These are phyloP conservation scores for Passer montanus DNA, from an alignment of 2,113 vertebrate genomes.

Conservation along the genomic window DNA sequence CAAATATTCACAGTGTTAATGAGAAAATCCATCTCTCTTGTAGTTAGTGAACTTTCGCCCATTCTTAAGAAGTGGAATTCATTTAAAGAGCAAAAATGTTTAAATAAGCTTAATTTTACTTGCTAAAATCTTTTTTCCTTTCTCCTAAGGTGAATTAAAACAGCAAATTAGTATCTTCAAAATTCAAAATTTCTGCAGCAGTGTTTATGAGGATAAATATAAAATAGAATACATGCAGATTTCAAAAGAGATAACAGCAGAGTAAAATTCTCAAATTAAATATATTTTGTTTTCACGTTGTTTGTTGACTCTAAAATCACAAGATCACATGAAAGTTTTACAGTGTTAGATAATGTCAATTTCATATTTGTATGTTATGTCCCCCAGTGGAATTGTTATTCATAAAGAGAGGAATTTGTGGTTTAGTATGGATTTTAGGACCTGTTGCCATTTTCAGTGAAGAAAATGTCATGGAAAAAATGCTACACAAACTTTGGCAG, in stretches of 20 bases:
- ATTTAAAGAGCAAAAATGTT: slow-evolving; percentile 32
- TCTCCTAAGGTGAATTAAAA: not conserved
- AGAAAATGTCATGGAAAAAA: not conserved
- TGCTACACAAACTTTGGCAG: fast-evolving
- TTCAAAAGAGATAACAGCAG: not conserved
- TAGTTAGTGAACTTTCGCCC: not conserved
- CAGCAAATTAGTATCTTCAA: not conserved
- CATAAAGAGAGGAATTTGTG: not conserved
- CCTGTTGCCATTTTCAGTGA: not conserved
- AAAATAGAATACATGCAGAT: not conserved
- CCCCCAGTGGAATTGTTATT: not conserved
- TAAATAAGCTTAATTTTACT: slow-evolving; percentile 47
- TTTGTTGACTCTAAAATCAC: not conserved
- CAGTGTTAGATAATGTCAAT: fast-evolving
- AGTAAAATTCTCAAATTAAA: not conserved
- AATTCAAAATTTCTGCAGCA: not conserved
- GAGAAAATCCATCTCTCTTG: slow-evolving; percentile 15
- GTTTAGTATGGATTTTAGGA: not conserved
- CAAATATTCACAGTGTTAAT: slow-evolving; percentile 47
- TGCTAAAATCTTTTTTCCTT: not conserved
- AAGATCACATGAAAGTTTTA: not conserved
- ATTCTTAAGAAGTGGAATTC: not conserved
- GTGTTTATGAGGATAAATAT: not conserved
- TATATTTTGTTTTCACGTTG: not conserved
- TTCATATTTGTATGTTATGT: not conserved